A percentile compares a stretch with the other conserved stretches of the same genome.
These are phyloP conservation scores for Leptodactylus fallax DNA, from an alignment of 2,797 vertebrate species.

Conservation along the genomic window DNA sequence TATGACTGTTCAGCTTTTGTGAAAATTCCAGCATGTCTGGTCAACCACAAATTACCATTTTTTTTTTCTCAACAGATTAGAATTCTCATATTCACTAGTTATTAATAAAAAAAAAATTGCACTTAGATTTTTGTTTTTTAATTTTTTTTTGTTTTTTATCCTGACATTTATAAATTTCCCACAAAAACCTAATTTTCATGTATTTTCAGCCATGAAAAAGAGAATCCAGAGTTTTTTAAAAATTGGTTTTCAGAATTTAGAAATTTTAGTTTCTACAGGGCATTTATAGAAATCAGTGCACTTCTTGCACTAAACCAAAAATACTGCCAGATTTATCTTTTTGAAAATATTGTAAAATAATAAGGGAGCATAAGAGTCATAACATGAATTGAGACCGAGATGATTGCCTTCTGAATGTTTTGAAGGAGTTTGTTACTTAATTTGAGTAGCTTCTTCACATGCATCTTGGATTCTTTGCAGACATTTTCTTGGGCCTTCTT, in stretches of 20 bases:
- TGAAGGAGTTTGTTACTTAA: not conserved
- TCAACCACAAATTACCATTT: not conserved
- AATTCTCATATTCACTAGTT: too few relatives aligned
- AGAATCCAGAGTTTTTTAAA: not conserved
- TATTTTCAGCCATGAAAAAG: not conserved
- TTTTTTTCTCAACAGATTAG: not conserved
- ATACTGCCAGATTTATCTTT: slow-evolving; percentile 25
- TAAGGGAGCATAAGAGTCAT: not conserved
- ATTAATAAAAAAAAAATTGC: not conserved
- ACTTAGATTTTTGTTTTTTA: not conserved
- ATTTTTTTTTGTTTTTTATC: not conserved
- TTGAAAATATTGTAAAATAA: slow-evolving; percentile 14
- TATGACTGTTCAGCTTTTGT: not conserved
- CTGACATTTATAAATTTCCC: not conserved
- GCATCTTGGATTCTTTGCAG: not conserved
- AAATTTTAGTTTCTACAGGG: not conserved
- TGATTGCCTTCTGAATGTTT: not conserved
- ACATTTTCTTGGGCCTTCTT: slow-evolving; percentile 5
- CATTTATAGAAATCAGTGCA: not conserved
- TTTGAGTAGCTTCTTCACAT: not conserved
- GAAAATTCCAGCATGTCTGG: not conserved
- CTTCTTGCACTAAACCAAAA: slow-evolving; percentile 31
- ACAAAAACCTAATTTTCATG: not conserved
- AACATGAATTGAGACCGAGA: not conserved
- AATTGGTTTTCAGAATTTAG: not conserved